Conservation (phyloP, 2,113 vertebrate species). For the Cheirogaleus medius region DNA sequence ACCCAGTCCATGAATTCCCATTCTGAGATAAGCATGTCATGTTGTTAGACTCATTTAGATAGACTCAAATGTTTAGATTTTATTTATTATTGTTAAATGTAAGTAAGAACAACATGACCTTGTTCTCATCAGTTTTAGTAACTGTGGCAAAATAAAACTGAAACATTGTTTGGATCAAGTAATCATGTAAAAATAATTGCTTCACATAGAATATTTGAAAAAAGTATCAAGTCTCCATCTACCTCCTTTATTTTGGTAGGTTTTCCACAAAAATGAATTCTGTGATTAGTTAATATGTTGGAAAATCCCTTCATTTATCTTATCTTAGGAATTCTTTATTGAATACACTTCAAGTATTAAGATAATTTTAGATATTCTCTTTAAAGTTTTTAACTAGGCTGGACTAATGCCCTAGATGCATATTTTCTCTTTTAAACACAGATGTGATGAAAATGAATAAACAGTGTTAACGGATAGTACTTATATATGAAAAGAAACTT, state of each 20-base stretch:
- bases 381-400: conserved; percentile 20
- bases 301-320: neutral
- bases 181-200: neutral
- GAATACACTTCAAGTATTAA: neutral
- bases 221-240: neutral
- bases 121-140: neutral
- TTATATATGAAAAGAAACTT: neutral
- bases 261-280: conserved; percentile 17
- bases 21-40: neutral
- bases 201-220: conserved; percentile 2
- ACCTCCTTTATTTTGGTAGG: conserved; percentile 28
- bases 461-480: neutral
- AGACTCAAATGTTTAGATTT: neutral
- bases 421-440: neutral
- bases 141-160: neutral
- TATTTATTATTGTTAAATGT: neutral
- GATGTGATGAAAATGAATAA: neutral
- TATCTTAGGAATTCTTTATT: neutral
- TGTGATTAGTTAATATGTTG: neutral
- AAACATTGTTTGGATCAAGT: neutral
- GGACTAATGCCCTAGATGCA: neutral
- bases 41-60: neutral
- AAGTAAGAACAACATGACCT: neutral
- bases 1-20: neutral
- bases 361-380: neutral